Percentiles rank a stretch among this genome's conserved stretches.
Conservation (phyloP, 1,140 invertebrate genomes). For the Anadara kagoshimensis region DNA sequence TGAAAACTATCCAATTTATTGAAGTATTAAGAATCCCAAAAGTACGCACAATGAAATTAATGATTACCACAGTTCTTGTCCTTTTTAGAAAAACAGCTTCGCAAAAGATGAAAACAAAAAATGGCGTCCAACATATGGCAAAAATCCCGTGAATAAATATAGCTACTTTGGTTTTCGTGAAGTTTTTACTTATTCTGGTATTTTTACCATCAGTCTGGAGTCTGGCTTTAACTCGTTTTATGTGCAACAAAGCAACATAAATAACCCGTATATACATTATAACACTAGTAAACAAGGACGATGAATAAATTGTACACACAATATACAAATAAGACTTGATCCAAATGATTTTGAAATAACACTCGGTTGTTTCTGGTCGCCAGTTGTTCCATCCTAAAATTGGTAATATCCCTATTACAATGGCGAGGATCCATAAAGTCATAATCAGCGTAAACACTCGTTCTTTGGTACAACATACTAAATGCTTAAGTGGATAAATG, state of each 20-base stretch:
- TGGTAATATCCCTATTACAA: slow-evolving; percentile 34
- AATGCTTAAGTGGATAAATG: slow-evolving; percentile 34
- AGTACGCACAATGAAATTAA: slow-evolving; percentile 24
- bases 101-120: slow-evolving; percentile 20
- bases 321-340: slow-evolving; percentile 7
- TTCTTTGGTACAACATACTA: slow-evolving; percentile 4
- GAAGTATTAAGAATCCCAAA: slow-evolving; percentile 31
- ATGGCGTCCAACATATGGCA: slow-evolving; percentile 42
- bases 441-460: slow-evolving; percentile 16
- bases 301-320: slow-evolving; percentile 13
- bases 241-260: slow-evolving; percentile 17
- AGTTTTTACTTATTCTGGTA: background rate
- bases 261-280: slow-evolving; percentile 36
- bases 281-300: slow-evolving; percentile 25
- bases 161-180: slow-evolving; percentile 41
- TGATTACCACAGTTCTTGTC: slow-evolving; percentile 5
- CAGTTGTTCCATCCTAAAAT: slow-evolving; percentile 38
- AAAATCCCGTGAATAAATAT: slow-evolving; percentile 36
- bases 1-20: slow-evolving; percentile 41
- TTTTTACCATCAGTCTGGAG: background rate
- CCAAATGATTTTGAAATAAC: slow-evolving; percentile 28
- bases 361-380: slow-evolving; percentile 1
- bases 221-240: background rate
- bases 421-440: slow-evolving; percentile 26
- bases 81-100: slow-evolving; percentile 27